Base-by-base conservation (phyloP, 2,797 vertebrate genomes). In the Hyperoplus lanceolatus region DNA sequence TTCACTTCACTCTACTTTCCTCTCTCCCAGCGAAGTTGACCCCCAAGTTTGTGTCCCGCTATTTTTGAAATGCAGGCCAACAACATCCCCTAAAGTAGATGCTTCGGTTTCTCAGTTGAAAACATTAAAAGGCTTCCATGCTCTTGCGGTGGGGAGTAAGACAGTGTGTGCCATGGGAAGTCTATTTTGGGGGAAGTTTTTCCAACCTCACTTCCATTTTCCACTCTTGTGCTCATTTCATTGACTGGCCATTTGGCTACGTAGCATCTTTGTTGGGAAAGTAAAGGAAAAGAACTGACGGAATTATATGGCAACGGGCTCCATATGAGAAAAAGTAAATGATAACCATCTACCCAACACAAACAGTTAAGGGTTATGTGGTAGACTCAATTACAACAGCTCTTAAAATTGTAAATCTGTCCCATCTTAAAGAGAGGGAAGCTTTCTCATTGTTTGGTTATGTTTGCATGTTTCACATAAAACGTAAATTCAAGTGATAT, bases 121-220 rank as follows among this genome's bases (percentile, higher is more conserved):
- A 89, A 83, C 81, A 66, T 80, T 41, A 66, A 81, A 21, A 87
- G 77, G 64, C 73, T 81, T 75, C 60, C 77, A 57, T 87, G 84
- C 75, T 68, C 73, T 79, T 87, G 77, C 21, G 73, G 83, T 75
- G 53, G 60, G 78, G 80, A 71, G 75, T 59, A 80, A 84, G 88
- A 85, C 74, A 29, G 77, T 73, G 69, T 78, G 75, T 56, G 77
- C 58, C 49, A 67, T 74, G 79, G 65, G 82, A 83, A 54, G 59
- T 79, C 91, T 93, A 89, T 92, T 90, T 94, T 87, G 63, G 88
- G 29, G 88, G 79, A 86, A 83, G 75, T 73, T 81, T 74, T 90
- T 87, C 88, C 84, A 81, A 83, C 86, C 87, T 87, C 81, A 63
- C 83, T 75, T 86, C 48, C 77, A 73, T 77, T 88, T 86, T 90